These are phyloP conservation scores for Aleiodes leptofemur DNA, from an alignment of 2,888 invertebrate genomes.

Conservation along the genomic window DNA sequence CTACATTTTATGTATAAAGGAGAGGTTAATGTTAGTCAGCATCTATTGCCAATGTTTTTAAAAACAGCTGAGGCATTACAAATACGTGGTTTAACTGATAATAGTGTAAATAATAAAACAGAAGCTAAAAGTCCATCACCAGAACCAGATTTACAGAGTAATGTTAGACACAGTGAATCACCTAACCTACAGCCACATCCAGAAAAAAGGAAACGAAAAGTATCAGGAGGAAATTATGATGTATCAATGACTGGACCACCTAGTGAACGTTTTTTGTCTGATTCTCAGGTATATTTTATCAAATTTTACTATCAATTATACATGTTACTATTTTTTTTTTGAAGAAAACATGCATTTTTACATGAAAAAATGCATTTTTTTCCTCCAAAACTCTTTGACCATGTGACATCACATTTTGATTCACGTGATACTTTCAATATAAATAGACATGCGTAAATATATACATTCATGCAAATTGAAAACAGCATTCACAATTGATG, in stretches of 20 bases:
- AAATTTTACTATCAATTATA: neutral
- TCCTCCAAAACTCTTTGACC: constrained; percentile 17
- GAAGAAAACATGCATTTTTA: neutral
- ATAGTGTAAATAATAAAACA: constrained; percentile 80
- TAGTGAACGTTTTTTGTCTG: constrained; percentile 81
- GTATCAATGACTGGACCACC: constrained; percentile 79
- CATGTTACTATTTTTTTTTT: constrained; percentile 9
- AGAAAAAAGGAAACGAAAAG: constrained; percentile 81
- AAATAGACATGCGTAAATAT: constrained; percentile 24
- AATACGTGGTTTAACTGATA: constrained; percentile 92
- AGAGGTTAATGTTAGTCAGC: constrained; percentile 94
- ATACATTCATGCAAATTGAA: constrained; percentile 13
- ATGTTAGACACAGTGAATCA: constrained; percentile 68
- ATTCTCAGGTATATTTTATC: constrained; percentile 79
- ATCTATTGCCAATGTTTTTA: constrained; percentile 92
- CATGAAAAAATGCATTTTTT: neutral
- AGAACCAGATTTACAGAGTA: constrained; percentile 68
- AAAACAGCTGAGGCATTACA: constrained; percentile 95
- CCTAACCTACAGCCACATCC: constrained; percentile 68
- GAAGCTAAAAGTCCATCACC: constrained; percentile 68
- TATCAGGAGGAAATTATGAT: constrained; percentile 83
- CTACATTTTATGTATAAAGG: constrained; percentile 96
- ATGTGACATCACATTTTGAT: constrained; percentile 22
- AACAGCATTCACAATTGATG: constrained; percentile 3
- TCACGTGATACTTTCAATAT: constrained; percentile 19